Evolutionary conservation across 2,113 vertebrate species (phyloP), one percentile per base, ranked within the genome.

Genomic region (Neodontobutis hainanensis): DNA sequence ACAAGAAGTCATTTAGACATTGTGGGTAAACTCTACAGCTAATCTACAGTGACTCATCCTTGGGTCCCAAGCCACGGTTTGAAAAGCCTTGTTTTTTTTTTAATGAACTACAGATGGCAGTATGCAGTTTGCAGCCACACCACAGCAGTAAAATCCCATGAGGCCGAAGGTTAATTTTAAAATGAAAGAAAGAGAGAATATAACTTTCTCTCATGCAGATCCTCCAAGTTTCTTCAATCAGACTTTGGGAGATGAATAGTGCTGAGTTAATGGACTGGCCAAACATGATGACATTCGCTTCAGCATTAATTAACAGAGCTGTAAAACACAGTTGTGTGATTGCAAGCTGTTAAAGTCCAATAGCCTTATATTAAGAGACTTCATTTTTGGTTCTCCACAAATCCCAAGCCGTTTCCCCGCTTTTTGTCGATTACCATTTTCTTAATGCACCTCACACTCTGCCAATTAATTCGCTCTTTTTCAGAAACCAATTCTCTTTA

Each of bases 121-220:
- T 75, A 73, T 78, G 81, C 52, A 32, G 4, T 36, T 36, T 12
- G 32, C 52, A 7, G 12, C 3, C 34, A 55, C 52, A 71, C 70
- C 78, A 85, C 78, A 88, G 84, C 83, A 73, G 14, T 19, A 79
- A 85, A 89, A 83, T 73, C 82, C 78, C 80, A 78, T 80, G 80
- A 70, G 80, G 57, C 59, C 60, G 83, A 70, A 76, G 57, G 45
- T 43, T 50, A 15, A 75, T 73, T 78, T 79, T 61, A 65, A 73
- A 50, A 27, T 45, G 14, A 36, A 52, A 70, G 11, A 47, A 57
- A 27, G 5, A 34, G 42, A 65, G 76, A 76, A 77, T 68, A 10
- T 61, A 66, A 80, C 36, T 81, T 80, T 68, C 36, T 2, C 56
- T 78, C 56, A 65, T 80, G 66, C 78, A 74, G 48, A 87, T 80